Percentiles rank a stretch among this genome's conserved stretches.
phyloP scores from a whole-genome alignment of 2,113 vertebrate genomes.

The Rhinoderma darwinii region DNA sequence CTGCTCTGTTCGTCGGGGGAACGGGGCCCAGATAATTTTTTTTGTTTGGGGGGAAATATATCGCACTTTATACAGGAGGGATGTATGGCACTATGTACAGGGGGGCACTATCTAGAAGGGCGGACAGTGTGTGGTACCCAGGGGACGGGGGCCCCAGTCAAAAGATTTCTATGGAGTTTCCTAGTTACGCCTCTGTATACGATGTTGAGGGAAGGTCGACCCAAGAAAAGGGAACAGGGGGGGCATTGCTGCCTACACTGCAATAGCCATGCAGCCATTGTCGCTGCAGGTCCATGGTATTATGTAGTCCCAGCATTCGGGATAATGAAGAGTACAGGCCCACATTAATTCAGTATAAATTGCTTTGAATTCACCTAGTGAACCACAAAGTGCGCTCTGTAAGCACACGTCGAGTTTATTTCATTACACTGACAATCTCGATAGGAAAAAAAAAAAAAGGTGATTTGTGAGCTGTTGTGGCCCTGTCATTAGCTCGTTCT shows the following conservation, averaged over 20 bases:
- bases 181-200: no score
- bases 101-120: no score
- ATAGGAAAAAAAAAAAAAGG: neutral
- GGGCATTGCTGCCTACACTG: neutral
- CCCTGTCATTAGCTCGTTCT: conserved; percentile 61
- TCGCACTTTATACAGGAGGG: no score
- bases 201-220: no score
- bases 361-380: conserved; percentile 64
- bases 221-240: neutral
- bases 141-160: no score
- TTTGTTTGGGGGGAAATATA: no score
- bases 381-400: conserved; percentile 45
- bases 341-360: conserved; percentile 57
- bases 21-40: no score
- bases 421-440: neutral
- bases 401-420: neutral
- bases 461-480: conserved; percentile 65
- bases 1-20: no score
- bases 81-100: no score
- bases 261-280: neutral
- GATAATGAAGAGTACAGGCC: neutral
- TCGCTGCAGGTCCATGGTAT: neutral
- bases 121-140: no score
- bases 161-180: no score
- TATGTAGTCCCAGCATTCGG: neutral